Conservation (phyloP, 2,888 invertebrate species). For the Gibbula magus region DNA sequence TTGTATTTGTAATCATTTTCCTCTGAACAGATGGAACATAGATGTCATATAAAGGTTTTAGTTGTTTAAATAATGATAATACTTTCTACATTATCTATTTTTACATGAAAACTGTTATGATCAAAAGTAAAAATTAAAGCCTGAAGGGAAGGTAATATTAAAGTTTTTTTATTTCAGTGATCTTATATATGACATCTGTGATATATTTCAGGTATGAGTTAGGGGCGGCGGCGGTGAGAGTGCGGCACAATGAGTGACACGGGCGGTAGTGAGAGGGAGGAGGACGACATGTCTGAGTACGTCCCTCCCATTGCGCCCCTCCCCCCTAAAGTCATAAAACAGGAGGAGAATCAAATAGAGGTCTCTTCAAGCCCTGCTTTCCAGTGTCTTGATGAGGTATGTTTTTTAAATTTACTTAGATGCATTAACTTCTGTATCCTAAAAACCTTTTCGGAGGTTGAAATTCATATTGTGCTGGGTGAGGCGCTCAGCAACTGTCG, state of each 20-base stretch:
- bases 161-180: background rate
- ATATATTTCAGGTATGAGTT: background rate
- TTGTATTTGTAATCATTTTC: no score
- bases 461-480: no score
- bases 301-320: slow-evolving; percentile 70
- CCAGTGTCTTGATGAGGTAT: slow-evolving; percentile 74
- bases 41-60: no score
- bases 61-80: no score
- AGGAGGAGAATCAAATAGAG: slow-evolving; percentile 74
- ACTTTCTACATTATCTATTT: no score
- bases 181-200: background rate
- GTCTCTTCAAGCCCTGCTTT: slow-evolving; percentile 75
- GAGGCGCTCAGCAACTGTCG: no score
- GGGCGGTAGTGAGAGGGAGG: slow-evolving; percentile 21
- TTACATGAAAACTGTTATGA: no score
- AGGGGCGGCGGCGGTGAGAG: background rate
- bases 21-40: no score
- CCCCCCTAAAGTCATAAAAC: slow-evolving; percentile 70
- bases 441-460: no score
- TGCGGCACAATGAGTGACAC: background rate
- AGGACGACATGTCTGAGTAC: slow-evolving; percentile 50
- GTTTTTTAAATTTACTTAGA: slow-evolving; percentile 16
- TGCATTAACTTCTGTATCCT: background rate
- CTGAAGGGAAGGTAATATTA: no score
- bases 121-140: no score